phyloP scores from a whole-genome alignment of 2,888 invertebrate species.

The Aporophyla nigra region DNA sequence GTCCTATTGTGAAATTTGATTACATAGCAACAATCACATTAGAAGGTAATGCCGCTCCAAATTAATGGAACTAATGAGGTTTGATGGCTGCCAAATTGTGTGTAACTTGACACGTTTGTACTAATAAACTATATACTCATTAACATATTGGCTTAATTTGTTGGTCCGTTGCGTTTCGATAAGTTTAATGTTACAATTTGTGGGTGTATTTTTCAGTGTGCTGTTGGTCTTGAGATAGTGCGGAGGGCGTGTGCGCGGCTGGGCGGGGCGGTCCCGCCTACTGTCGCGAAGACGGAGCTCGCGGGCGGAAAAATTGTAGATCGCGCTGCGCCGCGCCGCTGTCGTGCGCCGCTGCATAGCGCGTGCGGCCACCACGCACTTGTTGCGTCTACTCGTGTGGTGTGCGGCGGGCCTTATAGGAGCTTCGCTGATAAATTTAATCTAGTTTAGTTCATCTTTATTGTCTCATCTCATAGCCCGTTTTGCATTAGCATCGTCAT shows the following conservation, averaged over 20 bases:
- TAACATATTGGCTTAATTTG: slow-evolving; percentile 49
- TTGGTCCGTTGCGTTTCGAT: slow-evolving; percentile 50
- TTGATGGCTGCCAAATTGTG: slow-evolving; percentile 70
- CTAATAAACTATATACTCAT: slow-evolving; percentile 63
- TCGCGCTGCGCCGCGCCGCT: slow-evolving; percentile 45
- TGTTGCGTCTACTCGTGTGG: slow-evolving; percentile 75
- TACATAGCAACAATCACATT: slow-evolving; percentile 56
- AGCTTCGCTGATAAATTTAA: not conserved
- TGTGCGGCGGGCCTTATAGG: slow-evolving; percentile 3
- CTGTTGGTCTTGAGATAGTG: slow-evolving; percentile 73
- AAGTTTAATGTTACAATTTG: slow-evolving; percentile 49
- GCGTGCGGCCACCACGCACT: slow-evolving; percentile 70
- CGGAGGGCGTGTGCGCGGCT: slow-evolving; percentile 82
- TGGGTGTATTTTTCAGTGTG: slow-evolving; percentile 51
- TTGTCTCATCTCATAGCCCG: not conserved
- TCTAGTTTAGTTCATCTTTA: not conserved
- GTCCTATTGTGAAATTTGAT: slow-evolving; percentile 51
- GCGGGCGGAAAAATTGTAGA: slow-evolving; percentile 80
- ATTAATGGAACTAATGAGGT: slow-evolving; percentile 76
- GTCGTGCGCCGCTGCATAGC: slow-evolving; percentile 59
- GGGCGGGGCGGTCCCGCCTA: slow-evolving; percentile 86
- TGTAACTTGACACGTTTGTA: slow-evolving; percentile 69
- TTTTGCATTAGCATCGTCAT: not conserved
- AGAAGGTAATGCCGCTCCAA: slow-evolving; percentile 67
- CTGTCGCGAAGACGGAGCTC: slow-evolving; percentile 83